Percentiles rank a stretch among this genome's conserved stretches.
Evolutionary conservation across 2,113 vertebrate genomes (phyloP).

Genomic region (Bos javanicus): DNA sequence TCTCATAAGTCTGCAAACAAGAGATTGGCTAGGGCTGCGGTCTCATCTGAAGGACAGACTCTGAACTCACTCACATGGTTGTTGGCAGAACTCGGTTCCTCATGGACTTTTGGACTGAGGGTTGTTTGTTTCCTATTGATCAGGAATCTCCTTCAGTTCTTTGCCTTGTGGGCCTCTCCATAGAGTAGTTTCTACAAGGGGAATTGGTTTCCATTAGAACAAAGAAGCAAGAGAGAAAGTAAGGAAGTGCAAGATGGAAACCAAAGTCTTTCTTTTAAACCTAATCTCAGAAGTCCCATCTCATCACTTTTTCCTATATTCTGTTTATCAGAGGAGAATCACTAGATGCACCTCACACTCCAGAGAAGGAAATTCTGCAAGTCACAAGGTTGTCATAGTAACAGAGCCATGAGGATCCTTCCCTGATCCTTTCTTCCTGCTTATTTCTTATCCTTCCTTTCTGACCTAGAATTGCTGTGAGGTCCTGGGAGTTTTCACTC

Average conservation of each 20-base stretch:
- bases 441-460: not conserved
- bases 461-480: not conserved
- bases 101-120: too few species aligned
- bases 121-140: not conserved
- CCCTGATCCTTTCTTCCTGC: not conserved
- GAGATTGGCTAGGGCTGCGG: not conserved
- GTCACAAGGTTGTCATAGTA: not conserved
- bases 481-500: not conserved
- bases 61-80: not conserved
- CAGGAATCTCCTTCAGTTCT: not conserved
- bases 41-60: not conserved
- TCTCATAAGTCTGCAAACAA: not conserved
- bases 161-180: not conserved
- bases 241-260: not conserved
- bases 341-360: not conserved
- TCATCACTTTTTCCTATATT: not conserved
- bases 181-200: not conserved
- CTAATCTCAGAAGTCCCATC: not conserved
- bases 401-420: not conserved
- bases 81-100: not conserved
- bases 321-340: not conserved
- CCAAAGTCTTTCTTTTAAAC: not conserved
- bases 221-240: not conserved
- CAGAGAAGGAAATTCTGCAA: not conserved
- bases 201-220: not conserved